These are phyloP conservation scores for Cheilosia grossa DNA, from an alignment of 2,888 invertebrate species.

Conservation along the genomic window DNA sequence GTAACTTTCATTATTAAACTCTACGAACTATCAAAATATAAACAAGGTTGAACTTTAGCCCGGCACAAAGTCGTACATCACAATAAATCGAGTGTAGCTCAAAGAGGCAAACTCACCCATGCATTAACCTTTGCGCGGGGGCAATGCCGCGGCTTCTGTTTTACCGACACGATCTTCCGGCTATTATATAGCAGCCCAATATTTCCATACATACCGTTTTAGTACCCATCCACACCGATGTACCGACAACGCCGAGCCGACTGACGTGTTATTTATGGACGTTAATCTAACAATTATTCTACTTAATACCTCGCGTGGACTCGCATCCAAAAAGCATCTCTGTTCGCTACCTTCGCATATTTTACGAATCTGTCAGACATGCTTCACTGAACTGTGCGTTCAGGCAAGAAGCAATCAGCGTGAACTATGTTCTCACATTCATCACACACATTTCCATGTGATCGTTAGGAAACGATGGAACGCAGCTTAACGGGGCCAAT, in stretches of 20 bases:
- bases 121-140: slow-evolving; percentile 28
- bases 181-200: slow-evolving; percentile 37
- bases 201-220: slow-evolving; percentile 41
- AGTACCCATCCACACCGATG: not conserved
- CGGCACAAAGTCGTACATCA: slow-evolving; percentile 2
- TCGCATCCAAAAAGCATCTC: slow-evolving; percentile 30
- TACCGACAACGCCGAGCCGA: not conserved
- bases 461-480: slow-evolving; percentile 29
- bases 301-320: slow-evolving; percentile 47
- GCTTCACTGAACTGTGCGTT: slow-evolving; percentile 8
- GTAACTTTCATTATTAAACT: not conserved
- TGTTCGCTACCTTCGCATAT: slow-evolving; percentile 32
- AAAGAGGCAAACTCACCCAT: slow-evolving; percentile 19
- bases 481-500: slow-evolving; percentile 40
- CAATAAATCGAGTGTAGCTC: slow-evolving; percentile 22
- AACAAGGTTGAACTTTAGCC: slow-evolving; percentile 21
- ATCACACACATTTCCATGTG: slow-evolving; percentile 52
- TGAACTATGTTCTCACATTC: slow-evolving; percentile 36
- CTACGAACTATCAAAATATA: slow-evolving; percentile 21
- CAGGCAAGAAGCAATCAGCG: slow-evolving; percentile 15
- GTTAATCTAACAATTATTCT: slow-evolving; percentile 58
- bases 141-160: slow-evolving; percentile 21
- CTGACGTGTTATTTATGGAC: slow-evolving; percentile 51
- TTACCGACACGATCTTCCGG: slow-evolving; percentile 51
- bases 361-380: slow-evolving; percentile 10